Evolutionary conservation across 2,113 vertebrate species (phyloP).

Genomic region (Myotis brandtii): DNA sequence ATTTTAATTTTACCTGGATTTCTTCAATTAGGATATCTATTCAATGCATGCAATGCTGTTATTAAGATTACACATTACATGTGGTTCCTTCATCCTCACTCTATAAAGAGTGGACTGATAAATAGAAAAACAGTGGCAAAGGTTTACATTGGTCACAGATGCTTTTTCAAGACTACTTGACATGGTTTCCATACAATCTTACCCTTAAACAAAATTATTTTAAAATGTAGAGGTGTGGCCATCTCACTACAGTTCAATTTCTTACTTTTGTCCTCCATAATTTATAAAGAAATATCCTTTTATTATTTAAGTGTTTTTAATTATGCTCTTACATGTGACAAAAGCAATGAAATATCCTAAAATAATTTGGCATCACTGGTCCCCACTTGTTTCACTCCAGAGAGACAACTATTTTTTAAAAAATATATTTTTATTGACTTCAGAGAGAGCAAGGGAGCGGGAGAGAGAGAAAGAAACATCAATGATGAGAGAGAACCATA

Average conservation of each 20-base stretch:
- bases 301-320: neutral
- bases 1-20: slow-evolving; percentile 19
- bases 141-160: neutral
- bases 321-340: neutral
- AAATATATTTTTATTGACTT: no score
- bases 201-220: neutral
- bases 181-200: neutral
- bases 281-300: neutral
- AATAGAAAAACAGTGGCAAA: neutral
- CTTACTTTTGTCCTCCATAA: neutral
- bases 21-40: neutral
- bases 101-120: neutral
- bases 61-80: neutral
- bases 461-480: no score
- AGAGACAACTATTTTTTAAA: neutral
- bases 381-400: neutral
- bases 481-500: no score
- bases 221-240: neutral
- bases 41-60: neutral
- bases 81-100: neutral
- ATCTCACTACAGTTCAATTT: neutral
- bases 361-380: neutral
- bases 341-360: neutral
- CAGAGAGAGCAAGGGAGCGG: no score
- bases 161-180: neutral